Evolutionary conservation across 2,888 invertebrate genomes (phyloP), one percentile per base, ranked within the genome.

Genomic region (Cheilosia scutellata): DNA sequence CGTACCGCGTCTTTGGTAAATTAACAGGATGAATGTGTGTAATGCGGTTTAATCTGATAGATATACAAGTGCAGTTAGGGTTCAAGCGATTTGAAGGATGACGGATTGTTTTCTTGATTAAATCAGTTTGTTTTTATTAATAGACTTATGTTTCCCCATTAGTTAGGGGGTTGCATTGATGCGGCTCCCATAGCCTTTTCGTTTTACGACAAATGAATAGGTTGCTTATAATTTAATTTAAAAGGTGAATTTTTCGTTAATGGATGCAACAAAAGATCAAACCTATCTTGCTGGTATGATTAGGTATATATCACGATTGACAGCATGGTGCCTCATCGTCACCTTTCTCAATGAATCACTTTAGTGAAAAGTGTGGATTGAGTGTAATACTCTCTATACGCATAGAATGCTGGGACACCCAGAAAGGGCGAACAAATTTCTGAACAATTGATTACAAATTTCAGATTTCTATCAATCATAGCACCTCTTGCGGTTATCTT

Each of bases 31-130:
- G 40, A 66, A 58, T 65, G 65, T 72, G 51, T 72, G 71, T 72
- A 72, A 79, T 79, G 79, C 72, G 72, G 79, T 79, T 49, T 79
- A 79, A 79, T 79, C 79, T 72, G 72, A 63, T 51, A 65, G 13
- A 70, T 29, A 79, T 79, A 79, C 57, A 63, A 79, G 49, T 79
- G 72, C 71, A 72, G 42, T 66, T 25, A 63, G 65, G 70, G 77
- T 60, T 60, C 55, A 27, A 55, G n/a, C 7, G 53, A 70, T 47
- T 42, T 55, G 33, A 77, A 77, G 55, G 33, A 72, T 79, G 72
- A 79, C 72, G 57, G 79, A 79, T 79, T 72, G 79, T n/a, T 79
- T 79, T 79, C 40, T 51, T 71, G 57, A 78, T 71, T 78, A 65
- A 78, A 71, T 78, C 57, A 58, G 63, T 76, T 75, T 63, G 57